Base-by-base conservation (phyloP, 2,888 invertebrate species). In the Smittia aterrima region DNA sequence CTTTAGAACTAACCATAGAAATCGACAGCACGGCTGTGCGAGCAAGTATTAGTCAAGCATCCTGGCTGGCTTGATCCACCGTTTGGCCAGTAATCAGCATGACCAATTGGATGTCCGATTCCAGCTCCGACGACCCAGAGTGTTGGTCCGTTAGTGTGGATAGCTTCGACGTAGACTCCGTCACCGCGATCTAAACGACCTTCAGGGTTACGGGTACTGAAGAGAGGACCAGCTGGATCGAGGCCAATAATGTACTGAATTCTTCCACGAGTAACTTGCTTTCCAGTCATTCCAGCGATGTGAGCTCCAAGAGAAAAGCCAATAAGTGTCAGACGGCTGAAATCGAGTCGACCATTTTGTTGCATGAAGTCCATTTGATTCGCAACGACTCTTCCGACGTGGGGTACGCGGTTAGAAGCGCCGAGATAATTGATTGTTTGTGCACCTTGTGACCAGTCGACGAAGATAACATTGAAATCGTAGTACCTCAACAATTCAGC, bases 291-390 rank as follows among this genome's bases (percentile, higher is more conserved):
- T 0, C 83, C 82, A 0, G 79, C 79, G 6, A 82, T 77, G 75
- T 83, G 83, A 0, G 81, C 84, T 22, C 83, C 83, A 66, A 84
- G 75, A 1, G 83, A 83, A 41, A 83, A 83, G 0, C 83, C 83
- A 58, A 83, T 77, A 0, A 83, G 38, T 68, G 80, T 81, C 24
- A 80, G 79, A 11, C 78, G 78, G 9, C 78, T 77, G 6, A 77
- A 78, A 1, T 77, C 71, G 0, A 80, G 77, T 0, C 75, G 74
- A 0, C 77, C 76, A 0, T 76, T 70, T 0, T 76, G 74, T 0
- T 79, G 72, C 53, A 84, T 66, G 16, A 80, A 78, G 0, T 80
- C 77, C 0, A 81, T 78, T 27, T 83, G 80, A 66, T 75, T 58
- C 0, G 79, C 80, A 9, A 82, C 66, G 73, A 79, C 79, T 0